A percentile compares a stretch with the other conserved stretches of the same genome.
Evolutionary conservation across 2,888 invertebrate species (phyloP).

Genomic region (Dolichomitus sp.): DNA sequence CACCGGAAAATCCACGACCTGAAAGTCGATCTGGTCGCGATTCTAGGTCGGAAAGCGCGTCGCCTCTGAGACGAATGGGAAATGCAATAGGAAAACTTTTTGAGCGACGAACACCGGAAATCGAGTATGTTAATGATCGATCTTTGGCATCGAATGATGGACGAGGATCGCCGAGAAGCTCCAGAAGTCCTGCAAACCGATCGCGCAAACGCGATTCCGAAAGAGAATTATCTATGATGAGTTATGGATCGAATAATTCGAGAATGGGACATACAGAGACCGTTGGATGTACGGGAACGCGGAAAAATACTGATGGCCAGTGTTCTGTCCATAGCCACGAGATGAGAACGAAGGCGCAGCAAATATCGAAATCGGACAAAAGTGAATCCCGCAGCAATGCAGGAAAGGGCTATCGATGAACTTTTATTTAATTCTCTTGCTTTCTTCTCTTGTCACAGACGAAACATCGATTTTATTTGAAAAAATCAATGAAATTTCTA

Average conservation of each 20-base stretch:
- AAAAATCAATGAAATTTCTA: not conserved
- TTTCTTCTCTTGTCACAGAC: not conserved
- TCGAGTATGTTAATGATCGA: constrained; percentile 4
- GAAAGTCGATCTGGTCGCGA: constrained; percentile 1
- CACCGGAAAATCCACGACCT: not conserved
- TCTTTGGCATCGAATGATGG: not conserved
- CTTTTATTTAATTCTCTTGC: not conserved
- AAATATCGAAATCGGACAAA: constrained; percentile 56
- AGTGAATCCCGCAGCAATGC: constrained; percentile 33
- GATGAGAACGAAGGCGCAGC: constrained; percentile 22
- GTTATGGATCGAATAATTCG: constrained; percentile 28
- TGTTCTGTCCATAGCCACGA: not conserved
- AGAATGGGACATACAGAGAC: not conserved
- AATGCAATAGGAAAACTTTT: not conserved
- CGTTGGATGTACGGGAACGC: not conserved
- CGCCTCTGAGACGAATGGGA: not conserved
- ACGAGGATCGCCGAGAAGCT: not conserved
- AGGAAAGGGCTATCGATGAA: constrained; percentile 33
- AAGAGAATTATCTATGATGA: constrained; percentile 26
- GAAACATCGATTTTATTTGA: too few species aligned
- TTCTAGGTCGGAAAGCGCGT: constrained; percentile 1
- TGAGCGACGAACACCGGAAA: constrained; percentile 9
- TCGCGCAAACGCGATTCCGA: constrained; percentile 21
- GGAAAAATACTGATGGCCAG: not conserved
- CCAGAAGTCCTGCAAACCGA: constrained; percentile 21